Percentiles rank a stretch among this genome's conserved stretches.
phyloP scores from a whole-genome alignment of 2,113 vertebrate species.

The Syngnathus typhle region DNA sequence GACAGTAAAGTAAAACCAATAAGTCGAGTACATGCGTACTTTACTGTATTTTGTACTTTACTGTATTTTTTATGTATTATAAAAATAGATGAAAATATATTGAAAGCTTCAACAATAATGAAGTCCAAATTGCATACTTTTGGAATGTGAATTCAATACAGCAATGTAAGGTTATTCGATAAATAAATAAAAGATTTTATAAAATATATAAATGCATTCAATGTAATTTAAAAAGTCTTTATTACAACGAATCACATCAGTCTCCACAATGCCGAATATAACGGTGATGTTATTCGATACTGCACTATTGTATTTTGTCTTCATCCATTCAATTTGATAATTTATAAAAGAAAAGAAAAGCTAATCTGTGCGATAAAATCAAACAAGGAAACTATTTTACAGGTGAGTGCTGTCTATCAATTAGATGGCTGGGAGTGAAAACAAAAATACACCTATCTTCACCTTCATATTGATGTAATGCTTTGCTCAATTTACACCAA shows the following conservation, averaged over 20 bases:
- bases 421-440: not conserved
- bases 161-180: not conserved
- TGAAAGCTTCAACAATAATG: not conserved
- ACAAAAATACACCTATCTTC: not conserved
- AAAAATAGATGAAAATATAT: too few species aligned
- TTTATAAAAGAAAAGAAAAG: not conserved
- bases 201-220: too few species aligned
- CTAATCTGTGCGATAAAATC: not conserved
- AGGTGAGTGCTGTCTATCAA: not conserved
- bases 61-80: too few species aligned
- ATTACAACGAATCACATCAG: not conserved
- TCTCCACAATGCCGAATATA: not conserved
- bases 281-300: not conserved
- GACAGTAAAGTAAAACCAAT: too few species aligned
- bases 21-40: too few species aligned
- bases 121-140: not conserved
- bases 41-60: not conserved
- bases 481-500: not conserved
- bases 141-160: not conserved
- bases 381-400: not conserved
- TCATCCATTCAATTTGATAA: not conserved
- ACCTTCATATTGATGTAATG: not conserved
- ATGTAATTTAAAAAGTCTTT: too few species aligned
- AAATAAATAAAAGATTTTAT: not conserved
- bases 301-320: not conserved